Evolutionary conservation across 2,797 vertebrate genomes (phyloP), one percentile per base, ranked within the genome.

Genomic region (Lagocephalus sceleratus): DNA sequence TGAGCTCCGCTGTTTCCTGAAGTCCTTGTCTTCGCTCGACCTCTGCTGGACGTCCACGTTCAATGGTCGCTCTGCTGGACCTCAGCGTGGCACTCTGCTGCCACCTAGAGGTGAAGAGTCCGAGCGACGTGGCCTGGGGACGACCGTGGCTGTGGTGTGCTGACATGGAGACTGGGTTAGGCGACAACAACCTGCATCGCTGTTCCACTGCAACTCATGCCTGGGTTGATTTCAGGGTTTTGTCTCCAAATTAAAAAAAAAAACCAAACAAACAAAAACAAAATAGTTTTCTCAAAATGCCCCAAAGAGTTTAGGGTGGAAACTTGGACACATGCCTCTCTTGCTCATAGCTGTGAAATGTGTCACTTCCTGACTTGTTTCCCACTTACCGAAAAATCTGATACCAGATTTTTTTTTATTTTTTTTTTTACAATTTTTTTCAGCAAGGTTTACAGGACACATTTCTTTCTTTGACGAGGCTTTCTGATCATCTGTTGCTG

Each of bases 31-130:
- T 35, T 35, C 14, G 3, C 11, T 35, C 32, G 11, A 14, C 32
- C 32, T 35, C 2, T 35, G 11, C 32, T 35, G 11, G 32, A 35
- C 32, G 32, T 35, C 32, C 32, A 35, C 26, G 26, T 5, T 25
- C 3, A 6, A 8, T 11, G 29, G 11, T 10, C 12, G 11, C 32
- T 35, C 32, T 35, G 32, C 14, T 12, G 4, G 5, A 2, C 17
- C 40, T n/a, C 6, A n/a, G 9, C 17, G 3, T 42, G 40, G 2
- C 4, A n/a, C n/a, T 42, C 17, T 55, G 32, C 71, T 62, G 67
- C 62, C 58, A 61, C 38, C 57, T 59, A 44, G 48, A 57, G 62
- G 76, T 74, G 19, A 78, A 59, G 44, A 46, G 55, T 66, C 50
- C 56, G 45, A 53, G 6, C 15, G 55, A 32, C 26, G 15, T 42